Evolutionary conservation across 2,797 vertebrate species (phyloP), one percentile per base, ranked within the genome.

Genomic region (Parambassis ranga): DNA sequence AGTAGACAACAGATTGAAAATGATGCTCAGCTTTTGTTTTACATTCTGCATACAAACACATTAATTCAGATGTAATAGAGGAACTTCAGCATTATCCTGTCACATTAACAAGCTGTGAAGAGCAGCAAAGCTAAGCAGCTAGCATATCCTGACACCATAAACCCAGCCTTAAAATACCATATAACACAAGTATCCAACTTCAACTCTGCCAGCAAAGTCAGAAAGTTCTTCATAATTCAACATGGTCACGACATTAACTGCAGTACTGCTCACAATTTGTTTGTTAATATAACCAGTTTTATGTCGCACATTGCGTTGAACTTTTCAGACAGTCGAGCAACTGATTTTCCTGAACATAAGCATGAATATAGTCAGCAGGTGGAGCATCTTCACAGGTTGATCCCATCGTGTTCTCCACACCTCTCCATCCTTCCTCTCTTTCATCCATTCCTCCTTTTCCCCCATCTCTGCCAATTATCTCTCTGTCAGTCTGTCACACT

Each of bases 401-500:
- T 66, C 62, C 42, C 51, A 37, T 57, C 42, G n/a, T n/a, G n/a
- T 68, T 57, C 37, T 70, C 62, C 63, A 63, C 28, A 10, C 73
- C 61, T 73, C 77, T 87, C 75, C 71, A 57, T 80, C 70, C 35
- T 69, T 71, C 59, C 59, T 53, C 71, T 63, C 73, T 82, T 82
- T 84, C 71, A 83, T 87, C 71, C 53, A 50, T 30, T 83, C 77
- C 72, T 79, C 83, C 76, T 84, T 70, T 82, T 74, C 81, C 75
- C 72, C n/a, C n/a, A n/a, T 79, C 74, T 85, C 79, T 79, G 90
- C 91, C 94, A 96, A 96, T 98, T 96, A 94, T 92, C 92, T 95
- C 94, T 93, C 93, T 89, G 92, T 94, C 94, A 94, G 92, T 91
- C 90, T 92, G 87, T 93, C 94, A 93, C 90, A 92, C 94, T 96